Evolutionary conservation across 2,888 invertebrate species (phyloP).

Genomic region (Heliconius charithonia): DNA sequence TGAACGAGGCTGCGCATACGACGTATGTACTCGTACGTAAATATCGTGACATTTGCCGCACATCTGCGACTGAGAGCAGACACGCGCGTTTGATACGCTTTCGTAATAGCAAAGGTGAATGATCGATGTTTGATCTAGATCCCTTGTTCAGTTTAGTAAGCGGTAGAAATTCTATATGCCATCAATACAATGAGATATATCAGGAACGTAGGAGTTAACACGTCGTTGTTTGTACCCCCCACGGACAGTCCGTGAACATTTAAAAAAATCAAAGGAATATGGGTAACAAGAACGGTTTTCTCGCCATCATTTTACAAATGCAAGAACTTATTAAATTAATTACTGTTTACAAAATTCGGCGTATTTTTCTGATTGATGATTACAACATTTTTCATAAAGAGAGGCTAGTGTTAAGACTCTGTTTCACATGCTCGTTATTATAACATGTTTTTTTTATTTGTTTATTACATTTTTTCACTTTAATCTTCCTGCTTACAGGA

Average conservation of each 20-base stretch:
- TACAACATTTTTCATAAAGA: neutral
- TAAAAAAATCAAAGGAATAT: neutral
- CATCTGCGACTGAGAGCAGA: conserved; percentile 50
- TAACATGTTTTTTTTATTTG: no score
- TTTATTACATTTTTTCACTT: no score
- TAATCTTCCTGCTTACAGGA: no score
- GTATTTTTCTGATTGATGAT: no score
- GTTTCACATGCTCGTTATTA: no score
- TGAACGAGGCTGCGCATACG: conserved; percentile 59
- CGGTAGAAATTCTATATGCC: neutral
- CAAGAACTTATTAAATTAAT: no score
- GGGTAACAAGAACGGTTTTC: neutral
- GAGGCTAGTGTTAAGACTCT: no score
- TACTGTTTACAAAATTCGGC: no score
- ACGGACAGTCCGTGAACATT: neutral
- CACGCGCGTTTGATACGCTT: conserved; percentile 59
- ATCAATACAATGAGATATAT: neutral
- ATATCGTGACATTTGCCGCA: conserved; percentile 75
- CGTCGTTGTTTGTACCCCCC: neutral
- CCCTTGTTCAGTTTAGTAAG: conserved; percentile 3
- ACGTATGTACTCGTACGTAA: conserved; percentile 61
- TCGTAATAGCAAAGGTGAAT: conserved; percentile 73
- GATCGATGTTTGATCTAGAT: conserved; percentile 62
- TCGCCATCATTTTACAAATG: neutral
- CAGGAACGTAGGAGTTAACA: neutral